A percentile compares a stretch with the other conserved stretches of the same genome.
phyloP scores from a whole-genome alignment of 92 coral and sea anemone genomes.

The Scolanthus callimorphus region DNA sequence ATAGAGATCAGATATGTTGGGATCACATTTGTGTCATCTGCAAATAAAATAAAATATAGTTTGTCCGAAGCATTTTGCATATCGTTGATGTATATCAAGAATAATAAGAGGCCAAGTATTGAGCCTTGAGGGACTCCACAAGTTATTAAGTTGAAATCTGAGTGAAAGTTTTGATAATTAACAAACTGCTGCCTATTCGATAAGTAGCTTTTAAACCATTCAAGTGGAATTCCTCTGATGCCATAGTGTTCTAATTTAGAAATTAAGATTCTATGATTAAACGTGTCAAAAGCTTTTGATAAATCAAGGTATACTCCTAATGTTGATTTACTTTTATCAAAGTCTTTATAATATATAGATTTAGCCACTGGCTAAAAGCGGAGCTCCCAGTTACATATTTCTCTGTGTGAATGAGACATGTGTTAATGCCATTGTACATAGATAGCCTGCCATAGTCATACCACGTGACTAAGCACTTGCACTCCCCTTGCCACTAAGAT shows the following conservation, averaged over 20 bases:
- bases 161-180: background rate
- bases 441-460: too few relatives aligned
- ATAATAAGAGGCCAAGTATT: background rate
- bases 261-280: conserved; percentile 1
- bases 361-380: too few relatives aligned
- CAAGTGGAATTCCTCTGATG: background rate
- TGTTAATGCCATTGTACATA: too few relatives aligned
- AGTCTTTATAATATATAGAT: too few relatives aligned
- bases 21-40: conserved; percentile 44
- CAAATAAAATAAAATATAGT: conserved; percentile 47
- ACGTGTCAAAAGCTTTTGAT: conserved; percentile 5
- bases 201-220: background rate
- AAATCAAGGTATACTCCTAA: conserved; percentile 1
- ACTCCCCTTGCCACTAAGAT: too few relatives aligned
- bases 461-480: too few relatives aligned
- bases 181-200: conserved; percentile 4
- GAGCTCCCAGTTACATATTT: too few relatives aligned
- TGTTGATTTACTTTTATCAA: background rate
- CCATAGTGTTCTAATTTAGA: conserved; percentile 9
- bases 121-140: conserved; percentile 5
- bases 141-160: background rate
- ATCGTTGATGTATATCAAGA: conserved; percentile 5
- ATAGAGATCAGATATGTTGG: conserved; percentile 10
- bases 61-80: conserved; percentile 9
- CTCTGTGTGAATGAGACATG: too few relatives aligned